Conservation (phyloP, 2,797 vertebrate genomes). For the Schizopygopsis malacanthus region DNA sequence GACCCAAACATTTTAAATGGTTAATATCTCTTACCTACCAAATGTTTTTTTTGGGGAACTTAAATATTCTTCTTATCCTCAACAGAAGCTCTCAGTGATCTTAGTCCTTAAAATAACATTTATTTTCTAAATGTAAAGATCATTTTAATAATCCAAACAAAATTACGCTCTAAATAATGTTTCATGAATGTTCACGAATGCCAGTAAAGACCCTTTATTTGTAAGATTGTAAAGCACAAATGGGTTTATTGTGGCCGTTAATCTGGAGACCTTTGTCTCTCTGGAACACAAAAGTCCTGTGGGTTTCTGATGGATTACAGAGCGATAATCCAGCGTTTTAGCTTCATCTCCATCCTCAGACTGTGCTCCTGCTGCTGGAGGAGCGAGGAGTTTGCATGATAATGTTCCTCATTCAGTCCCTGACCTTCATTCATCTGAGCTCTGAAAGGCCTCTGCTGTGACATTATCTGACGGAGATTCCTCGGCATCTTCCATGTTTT, state of each 20-base stretch:
- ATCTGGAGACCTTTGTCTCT: background rate
- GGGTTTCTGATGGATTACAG: slow-evolving; percentile 56
- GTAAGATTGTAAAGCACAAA: background rate
- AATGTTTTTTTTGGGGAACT: too few species aligned
- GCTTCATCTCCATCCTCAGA: background rate
- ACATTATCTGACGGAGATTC: slow-evolving; percentile 3
- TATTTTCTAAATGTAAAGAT: background rate
- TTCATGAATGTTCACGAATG: background rate
- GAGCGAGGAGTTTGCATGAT: slow-evolving; percentile 68
- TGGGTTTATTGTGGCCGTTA: background rate
- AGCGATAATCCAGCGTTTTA: slow-evolving; percentile 42
- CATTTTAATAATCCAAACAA: background rate
- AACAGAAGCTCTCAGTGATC: too few species aligned
- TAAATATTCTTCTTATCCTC: too few species aligned
- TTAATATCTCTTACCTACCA: background rate
- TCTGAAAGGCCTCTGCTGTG: background rate
- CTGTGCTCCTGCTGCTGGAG: background rate
- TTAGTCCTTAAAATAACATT: background rate
- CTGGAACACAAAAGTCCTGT: background rate
- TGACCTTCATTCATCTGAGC: slow-evolving; percentile 37
- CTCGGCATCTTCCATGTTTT: background rate
- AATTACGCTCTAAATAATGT: background rate
- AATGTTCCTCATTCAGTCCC: slow-evolving; percentile 61
- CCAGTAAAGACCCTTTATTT: background rate
- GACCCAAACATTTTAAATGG: background rate